Evolutionary conservation across 2,113 vertebrate species (phyloP).

Genomic region (Bostrychus sinensis): DNA sequence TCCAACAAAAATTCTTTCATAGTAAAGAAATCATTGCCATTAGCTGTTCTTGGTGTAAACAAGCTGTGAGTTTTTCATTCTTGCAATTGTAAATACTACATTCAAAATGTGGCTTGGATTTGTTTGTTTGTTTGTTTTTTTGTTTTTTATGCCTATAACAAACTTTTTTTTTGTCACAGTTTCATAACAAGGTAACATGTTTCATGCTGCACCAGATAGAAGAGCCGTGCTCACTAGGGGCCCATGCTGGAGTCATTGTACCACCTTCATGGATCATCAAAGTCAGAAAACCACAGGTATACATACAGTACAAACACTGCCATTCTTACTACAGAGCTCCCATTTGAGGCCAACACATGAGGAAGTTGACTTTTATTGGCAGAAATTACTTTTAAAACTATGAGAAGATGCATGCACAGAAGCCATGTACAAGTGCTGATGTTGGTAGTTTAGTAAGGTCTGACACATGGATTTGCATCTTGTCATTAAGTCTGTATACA

Average conservation of each 20-base stretch:
- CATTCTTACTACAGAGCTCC: not conserved
- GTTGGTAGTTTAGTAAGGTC: constrained; percentile 43
- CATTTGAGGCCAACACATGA: constrained; percentile 4
- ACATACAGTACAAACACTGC: constrained; percentile 24
- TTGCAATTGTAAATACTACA: not conserved
- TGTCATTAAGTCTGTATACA: not conserved
- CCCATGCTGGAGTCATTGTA: constrained; percentile 94
- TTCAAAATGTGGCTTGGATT: not conserved
- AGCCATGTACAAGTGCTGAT: not conserved
- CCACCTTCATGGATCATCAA: constrained; percentile 99
- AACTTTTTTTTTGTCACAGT: constrained; percentile 72
- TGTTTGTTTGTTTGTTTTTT: not conserved
- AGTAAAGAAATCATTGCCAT: constrained; percentile 99
- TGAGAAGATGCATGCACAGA: constrained; percentile 19
- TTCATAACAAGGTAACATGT: constrained; percentile 99
- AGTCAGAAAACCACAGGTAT: constrained; percentile 97
- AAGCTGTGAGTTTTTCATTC: constrained; percentile 85
- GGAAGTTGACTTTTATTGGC: constrained; percentile 42
- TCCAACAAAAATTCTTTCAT: constrained; percentile 99
- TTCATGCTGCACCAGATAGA: constrained; percentile 99
- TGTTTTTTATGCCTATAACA: not conserved
- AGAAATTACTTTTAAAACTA: constrained; percentile 45
- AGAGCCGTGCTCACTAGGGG: constrained; percentile 94
- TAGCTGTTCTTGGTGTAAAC: constrained; percentile 99
- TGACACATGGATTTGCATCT: constrained; percentile 46